Evolutionary conservation across 2,888 invertebrate species (phyloP).

Genomic region (Scaptomyza polygonia): DNA sequence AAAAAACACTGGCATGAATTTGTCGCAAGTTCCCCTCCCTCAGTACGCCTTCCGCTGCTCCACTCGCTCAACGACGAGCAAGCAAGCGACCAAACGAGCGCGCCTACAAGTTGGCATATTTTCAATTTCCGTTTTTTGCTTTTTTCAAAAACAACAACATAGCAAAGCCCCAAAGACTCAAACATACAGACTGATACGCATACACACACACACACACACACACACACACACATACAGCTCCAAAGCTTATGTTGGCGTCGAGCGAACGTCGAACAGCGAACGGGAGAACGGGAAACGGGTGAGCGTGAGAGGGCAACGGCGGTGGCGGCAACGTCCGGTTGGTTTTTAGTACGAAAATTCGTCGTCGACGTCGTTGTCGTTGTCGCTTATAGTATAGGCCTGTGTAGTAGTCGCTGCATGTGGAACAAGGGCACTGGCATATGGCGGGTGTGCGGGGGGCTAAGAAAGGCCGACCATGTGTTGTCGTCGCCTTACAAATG

Average conservation of each 20-base stretch:
- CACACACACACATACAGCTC: conserved; percentile 44
- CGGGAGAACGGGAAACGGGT: conserved; percentile 23
- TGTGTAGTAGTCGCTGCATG: conserved; percentile 50
- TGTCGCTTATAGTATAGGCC: conserved; percentile 57
- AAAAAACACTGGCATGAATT: conserved; percentile 72
- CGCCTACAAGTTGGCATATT: conserved; percentile 84
- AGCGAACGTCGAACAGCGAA: conserved; percentile 16
- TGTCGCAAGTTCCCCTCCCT: conserved; percentile 53
- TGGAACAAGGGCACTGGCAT: conserved; percentile 44
- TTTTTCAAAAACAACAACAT: conserved; percentile 27
- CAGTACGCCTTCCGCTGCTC: conserved; percentile 6
- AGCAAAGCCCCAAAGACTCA: conserved; percentile 51
- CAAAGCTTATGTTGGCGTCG: conserved; percentile 69
- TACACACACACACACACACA: conserved; percentile 32
- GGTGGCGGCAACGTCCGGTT: conserved; percentile 76
- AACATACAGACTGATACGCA: conserved; percentile 28
- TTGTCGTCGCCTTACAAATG: conserved; percentile 57
- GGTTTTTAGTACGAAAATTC: conserved; percentile 75
- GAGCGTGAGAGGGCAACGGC: conserved; percentile 46
- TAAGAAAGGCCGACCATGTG: conserved; percentile 60
- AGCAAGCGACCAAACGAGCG: conserved; percentile 64
- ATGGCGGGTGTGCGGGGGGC: conserved; percentile 29
- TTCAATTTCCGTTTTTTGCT: conserved; percentile 83
- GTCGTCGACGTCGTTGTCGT: conserved; percentile 41
- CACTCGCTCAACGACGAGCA: conserved; percentile 25